phyloP scores from a whole-genome alignment of 2,888 invertebrate genomes.

The Rhingia campestris region DNA sequence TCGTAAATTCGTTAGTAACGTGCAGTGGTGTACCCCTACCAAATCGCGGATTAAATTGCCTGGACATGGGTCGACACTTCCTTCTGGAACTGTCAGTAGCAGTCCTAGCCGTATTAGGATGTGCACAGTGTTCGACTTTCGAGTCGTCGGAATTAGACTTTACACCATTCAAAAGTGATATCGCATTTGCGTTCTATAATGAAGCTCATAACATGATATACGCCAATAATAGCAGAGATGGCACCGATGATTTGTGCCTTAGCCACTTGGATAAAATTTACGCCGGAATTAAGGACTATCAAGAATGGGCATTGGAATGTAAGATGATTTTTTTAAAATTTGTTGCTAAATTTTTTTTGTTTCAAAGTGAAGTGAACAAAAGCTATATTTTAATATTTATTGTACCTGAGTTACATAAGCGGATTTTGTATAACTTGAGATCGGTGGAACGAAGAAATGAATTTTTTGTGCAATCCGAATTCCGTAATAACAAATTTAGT shows the following conservation, averaged over 20 bases:
- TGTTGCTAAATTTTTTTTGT: not conserved
- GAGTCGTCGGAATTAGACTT: slow-evolving; percentile 75
- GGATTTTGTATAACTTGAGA: too few relatives aligned
- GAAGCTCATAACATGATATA: slow-evolving; percentile 72
- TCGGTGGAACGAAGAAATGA: too few relatives aligned
- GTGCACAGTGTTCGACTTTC: slow-evolving; percentile 65
- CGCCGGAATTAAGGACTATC: slow-evolving; percentile 76
- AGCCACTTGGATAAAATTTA: slow-evolving; percentile 77
- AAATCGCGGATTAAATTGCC: slow-evolving; percentile 25
- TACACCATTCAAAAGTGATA: slow-evolving; percentile 76
- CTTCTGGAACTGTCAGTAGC: slow-evolving; percentile 72
- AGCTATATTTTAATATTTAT: not conserved
- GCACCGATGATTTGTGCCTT: slow-evolving; percentile 76
- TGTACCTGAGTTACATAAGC: not conserved
- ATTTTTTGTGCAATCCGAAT: too few relatives aligned
- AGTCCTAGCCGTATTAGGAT: slow-evolving; percentile 63
- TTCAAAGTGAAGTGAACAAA: slow-evolving; percentile 15
- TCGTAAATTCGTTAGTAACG: slow-evolving; percentile 50
- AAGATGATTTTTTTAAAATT: slow-evolving; percentile 71
- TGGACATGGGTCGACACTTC: slow-evolving; percentile 73
- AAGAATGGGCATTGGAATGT: slow-evolving; percentile 82
- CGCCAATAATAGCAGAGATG: slow-evolving; percentile 41
- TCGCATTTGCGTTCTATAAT: slow-evolving; percentile 78
- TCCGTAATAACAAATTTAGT: too few relatives aligned
- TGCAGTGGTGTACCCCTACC: slow-evolving; percentile 23